phyloP scores from a whole-genome alignment of 1,140 invertebrate species.

The Limonius californicus region DNA sequence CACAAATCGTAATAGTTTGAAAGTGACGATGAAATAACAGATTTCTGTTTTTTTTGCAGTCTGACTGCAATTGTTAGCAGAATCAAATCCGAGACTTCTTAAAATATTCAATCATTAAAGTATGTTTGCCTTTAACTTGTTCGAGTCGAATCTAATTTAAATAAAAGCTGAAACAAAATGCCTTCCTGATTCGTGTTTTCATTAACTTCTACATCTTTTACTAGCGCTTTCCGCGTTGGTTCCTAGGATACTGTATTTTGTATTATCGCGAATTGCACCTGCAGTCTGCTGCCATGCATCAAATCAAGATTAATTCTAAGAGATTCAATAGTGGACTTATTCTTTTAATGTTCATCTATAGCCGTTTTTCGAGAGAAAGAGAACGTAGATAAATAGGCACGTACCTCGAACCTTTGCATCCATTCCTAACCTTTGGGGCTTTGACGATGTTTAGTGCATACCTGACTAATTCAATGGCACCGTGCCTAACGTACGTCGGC shows the following conservation, averaged over 20 bases:
- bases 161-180: slow-evolving; percentile 1
- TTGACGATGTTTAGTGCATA: neutral
- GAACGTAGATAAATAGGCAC: neutral
- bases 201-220: neutral
- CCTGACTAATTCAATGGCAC: neutral
- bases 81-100: neutral
- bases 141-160: slow-evolving; percentile 1
- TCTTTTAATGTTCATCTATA: no score
- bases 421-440: neutral
- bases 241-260: no score
- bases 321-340: no score
- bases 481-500: neutral
- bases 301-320: no score
- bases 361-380: no score
- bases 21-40: no score
- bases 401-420: neutral
- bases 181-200: neutral
- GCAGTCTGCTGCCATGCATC: no score
- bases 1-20: no score
- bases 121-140: neutral
- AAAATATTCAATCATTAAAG: neutral
- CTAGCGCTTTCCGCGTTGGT: no score
- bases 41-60: neutral
- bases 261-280: no score
- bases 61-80: neutral